Percentiles rank a stretch among this genome's conserved stretches.
These are phyloP conservation scores for Aelia acuminata DNA, from an alignment of 2,888 invertebrate species.

Conservation along the genomic window DNA sequence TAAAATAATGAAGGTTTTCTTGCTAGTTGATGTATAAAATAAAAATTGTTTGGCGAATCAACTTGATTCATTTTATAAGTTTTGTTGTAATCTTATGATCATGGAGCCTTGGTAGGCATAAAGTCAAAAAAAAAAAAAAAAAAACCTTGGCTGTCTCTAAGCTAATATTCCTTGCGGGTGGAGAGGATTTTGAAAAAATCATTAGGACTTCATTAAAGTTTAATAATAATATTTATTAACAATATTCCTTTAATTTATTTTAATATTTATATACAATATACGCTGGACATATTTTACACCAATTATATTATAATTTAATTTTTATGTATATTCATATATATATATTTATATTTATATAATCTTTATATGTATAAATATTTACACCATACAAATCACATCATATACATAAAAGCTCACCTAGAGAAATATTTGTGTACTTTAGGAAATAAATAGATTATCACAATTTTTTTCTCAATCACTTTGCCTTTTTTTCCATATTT, in stretches of 20 bases:
- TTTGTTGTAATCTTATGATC: no score
- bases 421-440: constrained; percentile 38
- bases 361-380: constrained; percentile 56
- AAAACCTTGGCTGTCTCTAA: not conserved
- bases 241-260: constrained; percentile 61
- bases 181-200: not conserved
- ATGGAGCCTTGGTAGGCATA: not conserved
- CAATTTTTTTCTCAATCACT: constrained; percentile 52
- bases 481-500: no score
- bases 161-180: not conserved
- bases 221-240: constrained; percentile 61
- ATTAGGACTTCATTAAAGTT: not conserved
- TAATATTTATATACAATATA: constrained; percentile 55
- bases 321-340: constrained; percentile 50
- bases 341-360: constrained; percentile 47
- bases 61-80: no score
- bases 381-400: constrained; percentile 52
- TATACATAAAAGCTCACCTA: constrained; percentile 57
- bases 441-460: constrained; percentile 59
- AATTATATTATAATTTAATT: constrained; percentile 56
- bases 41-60: no score
- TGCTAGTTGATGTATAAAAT: no score
- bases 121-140: not conserved
- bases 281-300: constrained; percentile 59
- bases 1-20: no score